phyloP scores from a whole-genome alignment of 2,888 invertebrate genomes.

The Oxyteleia sp. region DNA sequence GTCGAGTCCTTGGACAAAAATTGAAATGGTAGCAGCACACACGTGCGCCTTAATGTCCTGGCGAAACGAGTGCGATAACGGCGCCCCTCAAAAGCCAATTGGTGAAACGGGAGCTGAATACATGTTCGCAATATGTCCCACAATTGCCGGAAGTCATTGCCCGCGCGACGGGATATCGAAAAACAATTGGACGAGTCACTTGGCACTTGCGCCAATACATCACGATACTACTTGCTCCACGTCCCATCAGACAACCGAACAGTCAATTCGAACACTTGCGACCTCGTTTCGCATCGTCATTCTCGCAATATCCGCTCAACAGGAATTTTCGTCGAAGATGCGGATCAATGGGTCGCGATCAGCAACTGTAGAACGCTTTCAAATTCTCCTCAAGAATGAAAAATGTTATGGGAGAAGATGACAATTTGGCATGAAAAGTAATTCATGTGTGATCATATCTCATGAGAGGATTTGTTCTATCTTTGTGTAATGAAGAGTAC shows the following conservation, averaged over 20 bases:
- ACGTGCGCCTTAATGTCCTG: constrained; percentile 24
- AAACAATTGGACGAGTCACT: constrained; percentile 77
- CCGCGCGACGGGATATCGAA: constrained; percentile 77
- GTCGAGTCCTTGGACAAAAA: constrained; percentile 61
- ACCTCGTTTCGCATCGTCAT: constrained; percentile 70
- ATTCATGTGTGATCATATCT: too few species aligned
- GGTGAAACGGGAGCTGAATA: constrained; percentile 51
- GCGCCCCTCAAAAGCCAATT: constrained; percentile 30
- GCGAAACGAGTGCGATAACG: constrained; percentile 46
- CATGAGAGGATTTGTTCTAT: too few species aligned
- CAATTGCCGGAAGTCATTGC: constrained; percentile 77
- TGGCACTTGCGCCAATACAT: constrained; percentile 37
- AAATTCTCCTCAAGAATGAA: too few species aligned
- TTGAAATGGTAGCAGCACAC: constrained; percentile 56
- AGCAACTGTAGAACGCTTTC: not conserved
- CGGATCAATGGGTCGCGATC: constrained; percentile 50
- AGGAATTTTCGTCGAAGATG: constrained; percentile 55
- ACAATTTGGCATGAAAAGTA: not conserved
- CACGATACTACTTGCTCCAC: not conserved
- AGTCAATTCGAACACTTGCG: constrained; percentile 33
- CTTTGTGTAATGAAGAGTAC: too few species aligned
- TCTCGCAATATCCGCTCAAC: constrained; percentile 72
- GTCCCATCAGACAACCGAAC: constrained; percentile 28
- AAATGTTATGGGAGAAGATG: too few species aligned
- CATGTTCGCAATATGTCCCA: constrained; percentile 63